Conservation (phyloP, 2,888 invertebrate species). For the Petrolisthes manimaculis region DNA sequence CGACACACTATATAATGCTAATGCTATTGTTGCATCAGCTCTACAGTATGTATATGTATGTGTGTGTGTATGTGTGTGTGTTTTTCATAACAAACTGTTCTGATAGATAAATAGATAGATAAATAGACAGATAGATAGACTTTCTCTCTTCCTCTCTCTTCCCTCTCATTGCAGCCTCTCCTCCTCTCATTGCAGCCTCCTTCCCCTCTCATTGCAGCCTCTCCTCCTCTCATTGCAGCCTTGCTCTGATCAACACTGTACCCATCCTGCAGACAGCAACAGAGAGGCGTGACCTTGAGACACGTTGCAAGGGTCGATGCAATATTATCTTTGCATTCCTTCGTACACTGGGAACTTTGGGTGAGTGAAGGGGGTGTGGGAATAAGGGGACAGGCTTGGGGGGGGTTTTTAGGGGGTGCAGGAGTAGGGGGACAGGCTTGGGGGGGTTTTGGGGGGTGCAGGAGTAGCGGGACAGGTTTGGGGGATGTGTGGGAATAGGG, state of each 20-base stretch:
- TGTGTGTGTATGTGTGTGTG: neutral
- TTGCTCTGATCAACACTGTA: slow-evolving; percentile 53
- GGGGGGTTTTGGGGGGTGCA: too few relatives aligned
- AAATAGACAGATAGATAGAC: neutral
- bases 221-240: slow-evolving; percentile 39
- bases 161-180: neutral
- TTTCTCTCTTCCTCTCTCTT: neutral
- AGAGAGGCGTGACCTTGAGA: slow-evolving; percentile 41
- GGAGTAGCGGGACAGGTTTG: too few relatives aligned
- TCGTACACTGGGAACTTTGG: slow-evolving; percentile 52
- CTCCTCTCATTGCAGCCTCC: too few relatives aligned
- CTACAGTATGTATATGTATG: slow-evolving; percentile 57
- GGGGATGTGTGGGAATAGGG: too few relatives aligned
- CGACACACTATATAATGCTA: slow-evolving; percentile 51
- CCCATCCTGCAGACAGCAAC: slow-evolving; percentile 56
- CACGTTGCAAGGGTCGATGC: slow-evolving; percentile 44
- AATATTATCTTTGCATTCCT: slow-evolving; percentile 53
- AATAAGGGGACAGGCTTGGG: too few relatives aligned
- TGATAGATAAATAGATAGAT: neutral
- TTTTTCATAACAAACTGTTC: neutral
- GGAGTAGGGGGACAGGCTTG: too few relatives aligned
- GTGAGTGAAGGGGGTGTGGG: too few relatives aligned
- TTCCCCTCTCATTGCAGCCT: too few relatives aligned
- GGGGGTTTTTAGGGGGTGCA: too few relatives aligned
- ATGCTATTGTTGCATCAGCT: slow-evolving; percentile 60